These are phyloP conservation scores for Speoplatyrhinus poulsoni DNA, from an alignment of 2,113 vertebrate species.

Conservation along the genomic window DNA sequence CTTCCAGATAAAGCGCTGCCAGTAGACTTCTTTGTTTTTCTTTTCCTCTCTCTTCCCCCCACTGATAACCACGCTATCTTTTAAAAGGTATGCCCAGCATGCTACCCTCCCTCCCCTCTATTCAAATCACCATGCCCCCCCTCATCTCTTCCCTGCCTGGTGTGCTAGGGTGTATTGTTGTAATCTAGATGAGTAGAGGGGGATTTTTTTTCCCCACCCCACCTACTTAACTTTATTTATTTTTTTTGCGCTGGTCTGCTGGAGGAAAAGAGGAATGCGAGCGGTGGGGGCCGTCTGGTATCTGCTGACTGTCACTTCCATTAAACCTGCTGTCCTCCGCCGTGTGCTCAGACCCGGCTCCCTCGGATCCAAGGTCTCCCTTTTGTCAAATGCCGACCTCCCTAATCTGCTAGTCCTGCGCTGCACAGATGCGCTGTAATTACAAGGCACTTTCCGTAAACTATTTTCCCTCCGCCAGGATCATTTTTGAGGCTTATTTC, in stretches of 20 bases:
- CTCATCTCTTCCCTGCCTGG: constrained; percentile 8
- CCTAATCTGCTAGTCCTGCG: constrained; percentile 35
- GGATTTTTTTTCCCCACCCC: not conserved
- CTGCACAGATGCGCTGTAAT: constrained; percentile 34
- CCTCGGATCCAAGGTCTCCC: constrained; percentile 40
- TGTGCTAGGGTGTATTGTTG: constrained; percentile 52
- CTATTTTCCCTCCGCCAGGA: constrained; percentile 6
- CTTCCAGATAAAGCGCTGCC: constrained; percentile 65
- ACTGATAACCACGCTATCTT: constrained; percentile 70
- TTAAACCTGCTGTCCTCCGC: constrained; percentile 52
- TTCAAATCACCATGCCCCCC: constrained; percentile 20
- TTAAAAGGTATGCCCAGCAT: constrained; percentile 57
- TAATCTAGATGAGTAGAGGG: constrained; percentile 55
- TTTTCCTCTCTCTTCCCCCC: constrained; percentile 13
- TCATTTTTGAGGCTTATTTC: constrained; percentile 15
- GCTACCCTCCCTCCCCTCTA: constrained; percentile 38
- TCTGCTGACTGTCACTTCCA: constrained; percentile 74
- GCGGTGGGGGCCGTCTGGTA: constrained; percentile 38
- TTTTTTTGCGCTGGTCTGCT: constrained; percentile 18
- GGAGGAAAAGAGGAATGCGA: constrained; percentile 5
- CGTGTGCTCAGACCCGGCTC: constrained; percentile 34
- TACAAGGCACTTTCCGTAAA: constrained; percentile 30
- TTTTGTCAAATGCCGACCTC: constrained; percentile 54
- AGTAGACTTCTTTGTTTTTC: constrained; percentile 49
- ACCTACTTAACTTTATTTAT: not conserved